A percentile compares a stretch with the other conserved stretches of the same genome.
Conservation (phyloP, 2,888 invertebrate species). For the Luperina testacea region DNA sequence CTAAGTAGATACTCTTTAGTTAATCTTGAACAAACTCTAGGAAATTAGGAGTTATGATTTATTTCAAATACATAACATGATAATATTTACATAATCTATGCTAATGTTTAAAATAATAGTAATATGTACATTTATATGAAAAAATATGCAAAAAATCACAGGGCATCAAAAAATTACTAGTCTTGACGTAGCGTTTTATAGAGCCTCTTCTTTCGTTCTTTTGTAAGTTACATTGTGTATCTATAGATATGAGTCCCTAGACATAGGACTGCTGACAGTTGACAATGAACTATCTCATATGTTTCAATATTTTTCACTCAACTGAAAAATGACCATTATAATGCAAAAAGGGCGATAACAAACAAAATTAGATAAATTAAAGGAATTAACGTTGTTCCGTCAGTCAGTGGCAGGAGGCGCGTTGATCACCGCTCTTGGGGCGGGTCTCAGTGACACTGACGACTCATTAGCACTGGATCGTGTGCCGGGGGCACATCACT, state of each 20-base stretch:
- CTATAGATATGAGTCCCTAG: background rate
- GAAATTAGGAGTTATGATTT: background rate
- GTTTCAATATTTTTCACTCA: background rate
- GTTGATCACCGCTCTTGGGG: constrained; percentile 66
- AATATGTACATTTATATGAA: too few relatives aligned
- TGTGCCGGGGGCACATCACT: constrained; percentile 54
- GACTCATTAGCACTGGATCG: constrained; percentile 80
- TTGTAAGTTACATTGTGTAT: too few relatives aligned
- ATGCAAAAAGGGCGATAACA: constrained; percentile 28
- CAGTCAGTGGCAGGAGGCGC: constrained; percentile 63
- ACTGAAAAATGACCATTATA: constrained; percentile 23
- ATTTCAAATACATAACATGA: too few relatives aligned
- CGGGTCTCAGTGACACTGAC: constrained; percentile 79
- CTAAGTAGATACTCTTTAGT: background rate
- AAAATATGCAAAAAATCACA: too few relatives aligned
- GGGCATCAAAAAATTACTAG: too few relatives aligned
- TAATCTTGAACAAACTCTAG: too few relatives aligned
- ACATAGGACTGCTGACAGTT: background rate
- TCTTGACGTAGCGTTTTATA: background rate
- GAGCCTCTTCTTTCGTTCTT: background rate
- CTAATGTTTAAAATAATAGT: too few relatives aligned
- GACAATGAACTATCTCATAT: background rate
- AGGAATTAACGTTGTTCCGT: constrained; percentile 66
- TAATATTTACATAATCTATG: too few relatives aligned
- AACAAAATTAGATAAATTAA: constrained; percentile 71